Evolutionary conservation across 2,888 invertebrate species (phyloP).

Genomic region (Drosophila colorata): DNA sequence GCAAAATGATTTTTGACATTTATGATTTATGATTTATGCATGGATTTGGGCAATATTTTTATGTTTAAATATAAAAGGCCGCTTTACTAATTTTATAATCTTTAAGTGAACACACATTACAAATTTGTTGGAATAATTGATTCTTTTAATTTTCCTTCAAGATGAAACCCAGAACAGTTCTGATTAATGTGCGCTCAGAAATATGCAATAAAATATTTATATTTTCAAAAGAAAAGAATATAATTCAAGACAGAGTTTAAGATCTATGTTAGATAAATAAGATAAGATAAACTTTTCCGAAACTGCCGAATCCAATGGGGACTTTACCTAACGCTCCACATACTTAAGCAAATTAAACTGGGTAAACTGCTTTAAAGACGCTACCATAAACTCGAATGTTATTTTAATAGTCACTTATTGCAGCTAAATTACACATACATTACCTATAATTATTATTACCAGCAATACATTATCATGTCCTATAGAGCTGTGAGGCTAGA

Average conservation of each 20-base stretch:
- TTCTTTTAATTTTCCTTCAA: background rate
- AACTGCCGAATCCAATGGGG: background rate
- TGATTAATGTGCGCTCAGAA: constrained; percentile 6
- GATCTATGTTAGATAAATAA: too few relatives aligned
- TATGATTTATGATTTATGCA: constrained; percentile 37
- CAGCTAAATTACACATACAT: constrained; percentile 53
- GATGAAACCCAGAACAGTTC: constrained; percentile 15
- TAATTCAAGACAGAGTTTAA: too few relatives aligned
- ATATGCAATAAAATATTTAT: constrained; percentile 30
- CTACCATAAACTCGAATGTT: constrained; percentile 15
- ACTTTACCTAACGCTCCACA: background rate
- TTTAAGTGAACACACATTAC: too few relatives aligned
- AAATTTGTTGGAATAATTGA: background rate
- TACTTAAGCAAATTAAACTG: background rate
- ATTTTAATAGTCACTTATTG: constrained; percentile 56
- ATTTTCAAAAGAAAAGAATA: too few relatives aligned
- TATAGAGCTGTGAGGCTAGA: constrained; percentile 15
- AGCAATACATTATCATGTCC: constrained; percentile 42
- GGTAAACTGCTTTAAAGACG: constrained; percentile 1
- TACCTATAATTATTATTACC: constrained; percentile 40
- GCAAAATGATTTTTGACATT: constrained; percentile 47
- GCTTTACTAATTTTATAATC: background rate
- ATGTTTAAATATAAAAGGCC: background rate
- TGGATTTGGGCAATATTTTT: background rate
- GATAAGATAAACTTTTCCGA: too few relatives aligned